These are phyloP conservation scores for Neoascia interrupta DNA, from an alignment of 2,888 invertebrate species.

Conservation along the genomic window DNA sequence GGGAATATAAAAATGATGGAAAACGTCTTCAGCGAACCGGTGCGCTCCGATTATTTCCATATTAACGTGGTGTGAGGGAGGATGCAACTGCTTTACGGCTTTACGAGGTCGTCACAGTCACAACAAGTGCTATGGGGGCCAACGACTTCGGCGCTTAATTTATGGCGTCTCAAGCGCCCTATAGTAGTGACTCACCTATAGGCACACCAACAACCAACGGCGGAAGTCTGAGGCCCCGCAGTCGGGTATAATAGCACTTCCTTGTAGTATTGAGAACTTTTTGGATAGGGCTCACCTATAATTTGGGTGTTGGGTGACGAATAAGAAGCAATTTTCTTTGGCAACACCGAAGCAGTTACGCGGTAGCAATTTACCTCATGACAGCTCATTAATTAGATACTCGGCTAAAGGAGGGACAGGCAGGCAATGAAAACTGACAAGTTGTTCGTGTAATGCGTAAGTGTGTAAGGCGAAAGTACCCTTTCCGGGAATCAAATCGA, in stretches of 20 bases:
- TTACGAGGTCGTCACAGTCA: slow-evolving; percentile 36
- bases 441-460: slow-evolving; percentile 6
- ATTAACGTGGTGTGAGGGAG: slow-evolving; percentile 15
- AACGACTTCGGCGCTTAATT: slow-evolving; percentile 53
- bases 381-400: slow-evolving; percentile 58
- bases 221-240: no score
- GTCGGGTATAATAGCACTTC: no score
- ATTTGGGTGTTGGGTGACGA: background rate
- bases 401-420: background rate
- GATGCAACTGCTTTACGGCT: slow-evolving; percentile 36
- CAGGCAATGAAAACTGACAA: slow-evolving; percentile 45
- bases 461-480: slow-evolving; percentile 4
- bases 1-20: slow-evolving; percentile 45
- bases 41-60: slow-evolving; percentile 64
- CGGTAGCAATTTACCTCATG: slow-evolving; percentile 41
- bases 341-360: slow-evolving; percentile 11
- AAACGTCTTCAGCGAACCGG: slow-evolving; percentile 64
- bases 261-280: background rate
- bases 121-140: slow-evolving; percentile 32
- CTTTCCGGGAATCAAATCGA: slow-evolving; percentile 21
- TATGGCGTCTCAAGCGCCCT: slow-evolving; percentile 28
- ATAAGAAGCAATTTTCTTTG: background rate
- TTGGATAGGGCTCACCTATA: no score
- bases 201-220: slow-evolving; percentile 15
- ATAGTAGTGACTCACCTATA: slow-evolving; percentile 23